phyloP scores from a whole-genome alignment of 2,888 invertebrate species.

The Lycia hirtaria region DNA sequence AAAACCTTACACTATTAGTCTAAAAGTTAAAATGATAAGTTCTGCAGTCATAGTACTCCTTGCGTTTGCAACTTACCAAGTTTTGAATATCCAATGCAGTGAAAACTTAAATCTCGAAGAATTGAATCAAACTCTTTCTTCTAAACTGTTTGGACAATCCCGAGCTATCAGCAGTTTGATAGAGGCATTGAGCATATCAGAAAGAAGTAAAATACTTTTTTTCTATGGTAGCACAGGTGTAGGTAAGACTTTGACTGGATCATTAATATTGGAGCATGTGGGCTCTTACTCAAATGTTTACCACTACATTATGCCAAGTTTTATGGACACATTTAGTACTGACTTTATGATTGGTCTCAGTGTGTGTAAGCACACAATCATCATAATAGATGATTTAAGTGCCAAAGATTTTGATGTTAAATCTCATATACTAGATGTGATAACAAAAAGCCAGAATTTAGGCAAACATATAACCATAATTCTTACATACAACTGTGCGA shows the following conservation, averaged over 20 bases:
- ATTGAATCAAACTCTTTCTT: slow-evolving; percentile 51
- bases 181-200: slow-evolving; percentile 52
- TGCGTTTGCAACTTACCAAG: slow-evolving; percentile 52
- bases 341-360: slow-evolving; percentile 67
- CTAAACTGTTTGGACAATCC: slow-evolving; percentile 68
- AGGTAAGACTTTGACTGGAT: slow-evolving; percentile 73
- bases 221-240: slow-evolving; percentile 79
- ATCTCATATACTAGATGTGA: slow-evolving; percentile 53
- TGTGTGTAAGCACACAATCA: slow-evolving; percentile 62
- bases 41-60: slow-evolving; percentile 45
- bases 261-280: slow-evolving; percentile 60
- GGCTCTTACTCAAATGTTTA: slow-evolving; percentile 68
- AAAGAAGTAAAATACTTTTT: slow-evolving; percentile 62
- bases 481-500: slow-evolving; percentile 71
- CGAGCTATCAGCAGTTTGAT: slow-evolving; percentile 58
- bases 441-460: slow-evolving; percentile 63
- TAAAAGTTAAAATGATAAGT: slow-evolving; percentile 38
- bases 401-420: slow-evolving; percentile 54
- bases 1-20: slow-evolving; percentile 31
- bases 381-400: slow-evolving; percentile 72
- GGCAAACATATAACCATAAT: slow-evolving; percentile 65
- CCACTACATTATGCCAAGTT: slow-evolving; percentile 75
- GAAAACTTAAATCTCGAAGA: slow-evolving; percentile 51
- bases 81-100: slow-evolving; percentile 59
- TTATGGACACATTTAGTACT: slow-evolving; percentile 60